phyloP scores from a whole-genome alignment of 2,888 invertebrate genomes.

The Ctena decussata region DNA sequence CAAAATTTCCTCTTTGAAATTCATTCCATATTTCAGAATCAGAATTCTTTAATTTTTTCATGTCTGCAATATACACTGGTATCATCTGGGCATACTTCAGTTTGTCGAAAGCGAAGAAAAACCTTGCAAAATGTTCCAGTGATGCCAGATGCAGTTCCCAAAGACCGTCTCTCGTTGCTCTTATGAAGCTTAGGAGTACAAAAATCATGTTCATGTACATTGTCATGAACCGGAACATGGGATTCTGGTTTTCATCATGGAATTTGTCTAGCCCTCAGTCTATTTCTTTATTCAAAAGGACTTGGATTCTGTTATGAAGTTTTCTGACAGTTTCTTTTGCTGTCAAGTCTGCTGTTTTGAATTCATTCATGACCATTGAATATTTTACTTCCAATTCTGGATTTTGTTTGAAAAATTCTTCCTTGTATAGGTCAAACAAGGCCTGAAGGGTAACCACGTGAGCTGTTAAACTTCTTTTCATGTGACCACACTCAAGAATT shows the following conservation, averaged over 20 bases:
- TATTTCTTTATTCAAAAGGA: too few species aligned
- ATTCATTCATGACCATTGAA: too few species aligned
- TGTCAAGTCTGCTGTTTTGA: too few species aligned
- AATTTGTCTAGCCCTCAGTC: too few species aligned
- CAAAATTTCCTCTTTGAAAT: constrained; percentile 15
- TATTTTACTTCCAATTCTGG: too few species aligned
- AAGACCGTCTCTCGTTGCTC: neutral
- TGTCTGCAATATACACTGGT: constrained; percentile 26
- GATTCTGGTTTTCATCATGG: too few species aligned
- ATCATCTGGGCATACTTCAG: constrained; percentile 23
- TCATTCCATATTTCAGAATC: neutral
- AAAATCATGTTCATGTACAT: neutral
- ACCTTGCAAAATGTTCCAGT: constrained; percentile 13
- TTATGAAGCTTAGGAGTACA: neutral
- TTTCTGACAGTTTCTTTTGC: too few species aligned
- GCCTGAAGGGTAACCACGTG: neutral
- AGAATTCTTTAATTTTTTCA: neutral
- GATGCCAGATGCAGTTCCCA: constrained; percentile 20
- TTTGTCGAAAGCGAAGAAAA: constrained; percentile 26
- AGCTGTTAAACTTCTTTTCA: neutral
- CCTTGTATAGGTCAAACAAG: neutral
- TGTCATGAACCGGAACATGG: too few species aligned
- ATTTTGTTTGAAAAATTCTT: neutral
- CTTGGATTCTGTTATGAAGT: too few species aligned
- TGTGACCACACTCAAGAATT: neutral